A percentile compares a stretch with the other conserved stretches of the same genome.
phyloP scores from a whole-genome alignment of 2,797 vertebrate species.

The Centroberyx gerrardi region DNA sequence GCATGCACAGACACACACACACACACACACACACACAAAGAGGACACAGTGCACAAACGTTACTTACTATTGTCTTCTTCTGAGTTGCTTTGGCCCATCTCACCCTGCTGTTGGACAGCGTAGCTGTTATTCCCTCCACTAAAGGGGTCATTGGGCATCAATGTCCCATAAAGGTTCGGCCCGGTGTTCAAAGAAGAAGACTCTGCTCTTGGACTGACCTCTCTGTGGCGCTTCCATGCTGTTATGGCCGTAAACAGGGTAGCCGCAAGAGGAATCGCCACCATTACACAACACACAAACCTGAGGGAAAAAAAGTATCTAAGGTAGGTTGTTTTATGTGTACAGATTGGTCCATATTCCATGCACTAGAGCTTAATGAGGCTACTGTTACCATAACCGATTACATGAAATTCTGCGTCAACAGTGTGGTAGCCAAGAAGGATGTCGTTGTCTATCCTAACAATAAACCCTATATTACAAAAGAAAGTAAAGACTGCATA shows the following conservation, averaged over 20 bases:
- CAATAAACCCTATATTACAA: too few species aligned
- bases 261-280: constrained; percentile 78
- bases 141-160: constrained; percentile 66
- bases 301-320: constrained; percentile 61
- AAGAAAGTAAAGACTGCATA: too few species aligned
- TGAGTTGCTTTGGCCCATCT: neutral
- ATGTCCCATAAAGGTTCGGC: constrained; percentile 75
- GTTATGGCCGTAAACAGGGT: constrained; percentile 73
- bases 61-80: constrained; percentile 54
- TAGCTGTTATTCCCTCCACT: constrained; percentile 11
- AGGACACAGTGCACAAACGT: neutral
- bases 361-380: too few species aligned
- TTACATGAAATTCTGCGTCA: too few species aligned
- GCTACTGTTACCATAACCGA: too few species aligned
- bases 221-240: constrained; percentile 62
- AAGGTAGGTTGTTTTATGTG: neutral
- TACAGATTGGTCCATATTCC: too few species aligned
- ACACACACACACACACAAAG: neutral
- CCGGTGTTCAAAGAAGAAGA: constrained; percentile 57
- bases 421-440: too few species aligned
- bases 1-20: too few species aligned
- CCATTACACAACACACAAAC: constrained; percentile 80
- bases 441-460: too few species aligned
- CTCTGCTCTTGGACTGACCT: constrained; percentile 52
- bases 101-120: neutral